Evolutionary conservation across 2,113 vertebrate genomes (phyloP).

Genomic region (Herpetotheres cachinnans): DNA sequence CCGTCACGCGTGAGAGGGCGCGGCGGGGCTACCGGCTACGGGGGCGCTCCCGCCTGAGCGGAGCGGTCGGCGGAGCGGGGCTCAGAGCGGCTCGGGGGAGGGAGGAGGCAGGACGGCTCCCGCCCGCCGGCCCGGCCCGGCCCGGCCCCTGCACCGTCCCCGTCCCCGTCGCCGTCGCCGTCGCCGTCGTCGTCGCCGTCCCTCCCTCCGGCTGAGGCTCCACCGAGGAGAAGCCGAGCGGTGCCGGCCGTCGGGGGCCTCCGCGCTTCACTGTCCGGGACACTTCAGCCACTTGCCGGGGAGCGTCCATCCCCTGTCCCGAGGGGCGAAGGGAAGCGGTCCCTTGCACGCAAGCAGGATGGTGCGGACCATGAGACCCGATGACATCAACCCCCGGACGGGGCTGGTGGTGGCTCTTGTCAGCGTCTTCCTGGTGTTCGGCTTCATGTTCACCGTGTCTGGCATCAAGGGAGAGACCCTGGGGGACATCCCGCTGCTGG

Average conservation of each 20-base stretch:
- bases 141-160: too few relatives aligned
- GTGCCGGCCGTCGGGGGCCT: not conserved
- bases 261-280: not conserved
- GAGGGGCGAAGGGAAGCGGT: not conserved
- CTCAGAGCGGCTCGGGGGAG: not conserved
- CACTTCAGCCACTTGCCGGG: not conserved
- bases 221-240: not conserved
- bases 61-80: not conserved
- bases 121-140: not conserved
- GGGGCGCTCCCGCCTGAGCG: not conserved
- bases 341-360: not conserved
- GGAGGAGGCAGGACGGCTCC: not conserved
- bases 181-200: too few relatives aligned
- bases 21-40: not conserved
- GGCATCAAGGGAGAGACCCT: slow-evolving; percentile 84
- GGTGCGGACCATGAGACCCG: slow-evolving; percentile 76
- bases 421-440: slow-evolving; percentile 84
- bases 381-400: slow-evolving; percentile 84
- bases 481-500: slow-evolving; percentile 81
- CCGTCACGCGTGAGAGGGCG: not conserved
- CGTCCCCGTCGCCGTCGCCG: too few relatives aligned
- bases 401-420: slow-evolving; percentile 84
- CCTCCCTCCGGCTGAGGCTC: not conserved
- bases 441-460: slow-evolving; percentile 87
- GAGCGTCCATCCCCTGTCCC: not conserved